Conservation (phyloP, 2,888 invertebrate genomes). For the Drosophila borealis region DNA sequence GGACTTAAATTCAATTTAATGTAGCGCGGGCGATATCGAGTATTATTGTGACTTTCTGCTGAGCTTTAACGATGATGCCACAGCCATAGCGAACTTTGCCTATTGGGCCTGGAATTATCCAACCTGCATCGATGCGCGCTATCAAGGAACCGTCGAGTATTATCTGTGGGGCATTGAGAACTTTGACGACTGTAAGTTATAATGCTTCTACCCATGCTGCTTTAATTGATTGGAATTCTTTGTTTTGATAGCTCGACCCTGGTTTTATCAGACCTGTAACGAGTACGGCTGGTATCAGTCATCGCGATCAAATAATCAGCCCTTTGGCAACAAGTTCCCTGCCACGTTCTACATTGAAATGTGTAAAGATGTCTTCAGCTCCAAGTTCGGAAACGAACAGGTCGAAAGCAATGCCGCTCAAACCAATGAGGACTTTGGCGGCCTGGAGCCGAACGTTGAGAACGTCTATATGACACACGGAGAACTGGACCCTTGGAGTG, state of each 20-base stretch:
- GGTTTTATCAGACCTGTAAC: slow-evolving; percentile 94
- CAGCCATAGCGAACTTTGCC: slow-evolving; percentile 73
- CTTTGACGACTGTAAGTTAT: slow-evolving; percentile 63
- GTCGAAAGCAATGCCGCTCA: slow-evolving; percentile 65
- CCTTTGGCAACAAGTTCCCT: slow-evolving; percentile 85
- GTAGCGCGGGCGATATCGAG: slow-evolving; percentile 65
- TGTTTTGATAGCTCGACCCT: slow-evolving; percentile 87
- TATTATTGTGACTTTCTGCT: slow-evolving; percentile 65
- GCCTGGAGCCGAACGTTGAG: slow-evolving; percentile 84
- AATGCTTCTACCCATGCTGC: background rate
- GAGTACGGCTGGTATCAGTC: slow-evolving; percentile 95
- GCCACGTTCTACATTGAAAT: slow-evolving; percentile 70
- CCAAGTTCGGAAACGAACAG: slow-evolving; percentile 60
- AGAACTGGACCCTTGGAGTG: slow-evolving; percentile 87
- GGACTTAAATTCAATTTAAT: background rate
- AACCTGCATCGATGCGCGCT: slow-evolving; percentile 70
- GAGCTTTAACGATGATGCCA: slow-evolving; percentile 67
- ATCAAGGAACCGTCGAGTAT: slow-evolving; percentile 61
- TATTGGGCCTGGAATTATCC: slow-evolving; percentile 42
- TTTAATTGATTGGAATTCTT: background rate
- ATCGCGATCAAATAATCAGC: slow-evolving; percentile 87
- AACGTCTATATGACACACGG: slow-evolving; percentile 87
- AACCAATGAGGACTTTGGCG: slow-evolving; percentile 86
- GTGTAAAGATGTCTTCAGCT: slow-evolving; percentile 79
- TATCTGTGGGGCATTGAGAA: slow-evolving; percentile 51